Percentiles rank a stretch among this genome's conserved stretches.
Evolutionary conservation across 2,113 vertebrate genomes (phyloP).

Genomic region (Falcunculus frontatus): DNA sequence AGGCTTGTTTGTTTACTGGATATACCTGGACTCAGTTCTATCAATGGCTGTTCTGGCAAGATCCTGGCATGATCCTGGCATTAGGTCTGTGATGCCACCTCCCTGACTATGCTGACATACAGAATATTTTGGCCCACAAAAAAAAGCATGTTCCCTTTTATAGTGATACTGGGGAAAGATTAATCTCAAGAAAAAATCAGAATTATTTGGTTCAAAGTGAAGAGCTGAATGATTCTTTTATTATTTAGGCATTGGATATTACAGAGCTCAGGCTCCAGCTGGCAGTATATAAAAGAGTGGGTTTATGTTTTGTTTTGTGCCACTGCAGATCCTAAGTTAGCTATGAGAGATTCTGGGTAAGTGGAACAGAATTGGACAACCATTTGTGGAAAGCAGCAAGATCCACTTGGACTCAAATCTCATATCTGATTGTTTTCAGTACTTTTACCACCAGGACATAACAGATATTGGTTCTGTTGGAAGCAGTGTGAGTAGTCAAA

Average conservation of each 20-base stretch:
- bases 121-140: not conserved
- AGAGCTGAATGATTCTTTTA: not conserved
- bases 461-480: not conserved
- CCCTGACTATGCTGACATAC: not conserved
- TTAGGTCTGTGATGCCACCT: not conserved
- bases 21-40: not conserved
- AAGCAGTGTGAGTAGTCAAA: not conserved
- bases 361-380: not conserved
- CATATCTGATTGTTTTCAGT: not conserved
- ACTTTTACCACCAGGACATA: not conserved
- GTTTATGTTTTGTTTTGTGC: constrained; percentile 17
- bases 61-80: not conserved
- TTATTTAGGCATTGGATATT: constrained; percentile 12
- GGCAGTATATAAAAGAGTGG: constrained; percentile 19
- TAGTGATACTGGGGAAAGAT: not conserved
- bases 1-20: not conserved
- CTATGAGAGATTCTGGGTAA: not conserved
- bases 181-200: not conserved
- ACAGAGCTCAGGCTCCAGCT: constrained; percentile 26
- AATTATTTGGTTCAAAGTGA: not conserved
- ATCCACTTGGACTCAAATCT: not conserved
- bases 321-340: not conserved
- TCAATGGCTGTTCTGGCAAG: not conserved
- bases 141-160: not conserved
- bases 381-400: not conserved